Conservation (phyloP, 2,797 vertebrate species). For the Gastrophryne carolinensis region DNA sequence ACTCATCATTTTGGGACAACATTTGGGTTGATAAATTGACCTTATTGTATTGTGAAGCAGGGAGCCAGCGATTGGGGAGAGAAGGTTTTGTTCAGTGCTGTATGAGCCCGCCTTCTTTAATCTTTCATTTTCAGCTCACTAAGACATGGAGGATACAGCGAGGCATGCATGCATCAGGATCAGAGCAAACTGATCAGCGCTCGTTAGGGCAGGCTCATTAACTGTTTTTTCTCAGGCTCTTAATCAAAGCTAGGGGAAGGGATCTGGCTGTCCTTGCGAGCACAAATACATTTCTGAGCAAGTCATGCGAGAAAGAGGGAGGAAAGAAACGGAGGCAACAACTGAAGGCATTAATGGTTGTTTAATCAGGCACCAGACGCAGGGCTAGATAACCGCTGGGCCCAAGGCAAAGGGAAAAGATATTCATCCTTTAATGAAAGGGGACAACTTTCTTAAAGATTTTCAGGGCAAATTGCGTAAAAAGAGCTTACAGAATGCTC, state of each 20-base stretch:
- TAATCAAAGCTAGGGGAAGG: constrained; percentile 47
- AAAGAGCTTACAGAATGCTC: constrained; percentile 14
- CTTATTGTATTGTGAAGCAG: not conserved
- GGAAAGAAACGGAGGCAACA: not conserved
- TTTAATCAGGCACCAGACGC: constrained; percentile 42
- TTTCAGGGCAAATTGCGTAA: constrained; percentile 23
- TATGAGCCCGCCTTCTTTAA: constrained; percentile 39
- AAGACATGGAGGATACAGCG: constrained; percentile 18
- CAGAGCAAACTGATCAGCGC: constrained; percentile 46
- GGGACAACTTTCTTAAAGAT: constrained; percentile 28
- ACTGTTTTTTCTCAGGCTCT: constrained; percentile 39
- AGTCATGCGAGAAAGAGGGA: constrained; percentile 23
- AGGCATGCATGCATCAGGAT: constrained; percentile 42
- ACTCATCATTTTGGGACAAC: not conserved
- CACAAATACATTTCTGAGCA: constrained; percentile 42
- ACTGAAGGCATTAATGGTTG: constrained; percentile 30
- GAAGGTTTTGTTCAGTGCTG: constrained; percentile 12
- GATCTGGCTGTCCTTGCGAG: constrained; percentile 38
- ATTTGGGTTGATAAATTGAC: constrained; percentile 12
- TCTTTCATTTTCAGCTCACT: constrained; percentile 36
- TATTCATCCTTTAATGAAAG: constrained; percentile 34
- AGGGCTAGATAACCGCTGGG: constrained; percentile 8
- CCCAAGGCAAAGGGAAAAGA: constrained; percentile 4
- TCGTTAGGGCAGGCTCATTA: constrained; percentile 45
- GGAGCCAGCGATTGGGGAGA: not conserved